These are phyloP conservation scores for Oryzaephilus surinamensis DNA, from an alignment of 1,140 invertebrate species.

Conservation along the genomic window DNA sequence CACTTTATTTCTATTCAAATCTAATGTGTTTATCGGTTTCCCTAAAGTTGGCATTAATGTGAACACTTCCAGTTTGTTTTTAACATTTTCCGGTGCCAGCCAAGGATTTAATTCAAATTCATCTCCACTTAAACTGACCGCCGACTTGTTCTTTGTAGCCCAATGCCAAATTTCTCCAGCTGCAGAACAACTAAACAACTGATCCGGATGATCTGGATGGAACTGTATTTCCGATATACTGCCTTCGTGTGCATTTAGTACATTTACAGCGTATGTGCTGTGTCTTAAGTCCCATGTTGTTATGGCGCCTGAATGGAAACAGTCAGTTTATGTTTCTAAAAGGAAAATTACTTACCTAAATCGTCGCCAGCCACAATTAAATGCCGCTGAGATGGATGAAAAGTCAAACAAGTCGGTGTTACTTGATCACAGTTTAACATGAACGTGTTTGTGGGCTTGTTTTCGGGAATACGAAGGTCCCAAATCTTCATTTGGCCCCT, in stretches of 20 bases:
- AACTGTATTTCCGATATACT: constrained; percentile 73
- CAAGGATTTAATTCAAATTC: constrained; percentile 45
- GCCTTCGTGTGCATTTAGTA: constrained; percentile 65
- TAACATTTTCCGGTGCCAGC: constrained; percentile 52
- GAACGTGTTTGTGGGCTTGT: constrained; percentile 50
- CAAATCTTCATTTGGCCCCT: constrained; percentile 80
- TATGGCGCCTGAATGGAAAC: constrained; percentile 42
- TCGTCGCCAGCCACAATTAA: constrained; percentile 74
- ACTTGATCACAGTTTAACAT: constrained; percentile 54
- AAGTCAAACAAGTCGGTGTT: constrained; percentile 59
- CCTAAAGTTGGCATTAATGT: constrained; percentile 58
- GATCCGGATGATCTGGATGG: constrained; percentile 69
- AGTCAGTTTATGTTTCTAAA: background rate
- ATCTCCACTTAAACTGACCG: constrained; percentile 12
- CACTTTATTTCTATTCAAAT: constrained; percentile 58
- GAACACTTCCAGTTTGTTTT: constrained; percentile 60
- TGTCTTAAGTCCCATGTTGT: constrained; percentile 84
- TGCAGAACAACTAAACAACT: constrained; percentile 67
- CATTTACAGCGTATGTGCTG: constrained; percentile 66
- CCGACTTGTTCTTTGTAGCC: constrained; percentile 36
- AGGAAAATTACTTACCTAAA: constrained; percentile 40
- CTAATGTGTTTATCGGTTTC: constrained; percentile 68
- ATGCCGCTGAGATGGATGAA: constrained; percentile 78
- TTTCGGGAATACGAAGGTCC: constrained; percentile 56
- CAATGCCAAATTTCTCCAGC: constrained; percentile 81